Evolutionary conservation across 2,113 vertebrate genomes (phyloP), one percentile per base, ranked within the genome.

Genomic region (Oreochromis tanganicae): DNA sequence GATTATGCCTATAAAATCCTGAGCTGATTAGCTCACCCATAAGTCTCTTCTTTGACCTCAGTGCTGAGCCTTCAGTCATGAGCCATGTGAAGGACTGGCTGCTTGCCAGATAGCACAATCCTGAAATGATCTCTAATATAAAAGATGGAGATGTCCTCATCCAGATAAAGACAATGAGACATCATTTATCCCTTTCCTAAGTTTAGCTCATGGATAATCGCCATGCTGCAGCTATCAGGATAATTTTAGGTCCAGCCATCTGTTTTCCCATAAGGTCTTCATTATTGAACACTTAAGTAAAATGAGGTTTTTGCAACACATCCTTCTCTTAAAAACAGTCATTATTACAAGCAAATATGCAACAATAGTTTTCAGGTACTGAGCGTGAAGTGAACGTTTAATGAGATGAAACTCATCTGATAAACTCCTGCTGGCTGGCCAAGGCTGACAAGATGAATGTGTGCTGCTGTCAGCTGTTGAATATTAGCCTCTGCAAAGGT

Each of bases 1-100:
- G 91, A 93, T 92, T 88, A 87, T 80, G 8, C 6, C 3, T 75
- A 80, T 85, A 81, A 90, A 90, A 82, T 88, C 88, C 92, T 88
- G 89, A 89, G 85, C 90, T 87, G 82, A 95, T 94, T 89, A 93
- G 63, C 88, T 90, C 55, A 56, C 79, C 78, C 87, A 5, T 78
- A 89, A 92, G 84, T 88, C 91, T 85, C 63, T 50, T 90, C 89
- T 90, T 86, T 88, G 85, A 93, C 89, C 88, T 88, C 43, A n/a
- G 17, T 2, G 16, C 55, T 6, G 9, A 84, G 78, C 59, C 56
- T 57, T 88, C 32, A 59, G 81, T 80, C 34, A 6, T 27, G 24
- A 87, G 71, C 59, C 85, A 59, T 85, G 89, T 87, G 85, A 90
- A 82, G 8, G 48, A 59, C 85, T 12, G 73, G 84, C 75, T 38